phyloP scores from a whole-genome alignment of 2,797 vertebrate genomes.

The Mormyrus hasselquistii region DNA sequence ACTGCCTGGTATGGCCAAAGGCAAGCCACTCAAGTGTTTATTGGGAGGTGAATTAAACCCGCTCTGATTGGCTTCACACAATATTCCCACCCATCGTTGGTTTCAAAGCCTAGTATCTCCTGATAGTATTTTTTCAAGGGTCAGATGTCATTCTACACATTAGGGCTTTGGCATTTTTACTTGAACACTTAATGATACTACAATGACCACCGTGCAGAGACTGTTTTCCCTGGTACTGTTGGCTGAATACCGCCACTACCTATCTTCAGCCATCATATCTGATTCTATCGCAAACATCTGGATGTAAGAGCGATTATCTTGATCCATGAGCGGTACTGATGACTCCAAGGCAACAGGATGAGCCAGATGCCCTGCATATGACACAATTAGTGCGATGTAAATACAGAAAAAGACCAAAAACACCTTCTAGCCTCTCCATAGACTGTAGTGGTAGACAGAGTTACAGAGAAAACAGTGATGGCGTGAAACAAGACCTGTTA shows the following conservation, averaged over 20 bases:
- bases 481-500: slow-evolving; percentile 14
- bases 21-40: neutral
- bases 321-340: neutral
- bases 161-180: neutral
- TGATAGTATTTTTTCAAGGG: neutral
- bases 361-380: neutral
- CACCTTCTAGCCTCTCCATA: neutral
- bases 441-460: slow-evolving; percentile 14
- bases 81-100: neutral
- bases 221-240: neutral
- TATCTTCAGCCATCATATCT: neutral
- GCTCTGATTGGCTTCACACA: neutral
- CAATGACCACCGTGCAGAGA: neutral
- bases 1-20: neutral
- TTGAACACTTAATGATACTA: neutral
- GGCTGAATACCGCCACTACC: neutral
- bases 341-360: neutral
- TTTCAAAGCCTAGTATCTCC: neutral
- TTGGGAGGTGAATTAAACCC: neutral
- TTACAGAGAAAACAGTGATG: slow-evolving; percentile 7
- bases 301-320: slow-evolving; percentile 9
- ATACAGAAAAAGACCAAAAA: neutral
- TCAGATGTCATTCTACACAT: neutral
- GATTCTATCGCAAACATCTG: neutral
- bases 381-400: slow-evolving; percentile 9